These are phyloP conservation scores for Laticauda colubrina DNA, from an alignment of 2,113 vertebrate species.

Conservation along the genomic window DNA sequence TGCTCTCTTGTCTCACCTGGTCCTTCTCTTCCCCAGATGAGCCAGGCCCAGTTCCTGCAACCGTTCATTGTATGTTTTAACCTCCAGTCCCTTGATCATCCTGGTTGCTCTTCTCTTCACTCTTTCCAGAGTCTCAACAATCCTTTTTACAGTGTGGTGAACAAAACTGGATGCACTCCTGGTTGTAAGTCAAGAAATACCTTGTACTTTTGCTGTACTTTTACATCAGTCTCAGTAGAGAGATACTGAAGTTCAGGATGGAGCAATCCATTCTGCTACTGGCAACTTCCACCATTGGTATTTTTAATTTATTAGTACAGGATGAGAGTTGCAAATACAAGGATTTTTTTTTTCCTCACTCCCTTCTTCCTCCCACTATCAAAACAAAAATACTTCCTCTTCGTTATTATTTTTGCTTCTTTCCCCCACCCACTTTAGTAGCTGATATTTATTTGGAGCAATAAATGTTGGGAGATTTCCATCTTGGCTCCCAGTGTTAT, in stretches of 20 bases:
- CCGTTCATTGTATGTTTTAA: too few species aligned
- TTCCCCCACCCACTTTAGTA: not conserved
- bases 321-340: conserved; percentile 45
- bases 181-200: too few species aligned
- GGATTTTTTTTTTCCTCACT: conserved; percentile 43
- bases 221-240: conserved; percentile 34
- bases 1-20: too few species aligned
- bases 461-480: conserved; percentile 42
- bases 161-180: too few species aligned
- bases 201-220: conserved; percentile 17
- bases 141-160: too few species aligned
- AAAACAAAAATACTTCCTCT: conserved; percentile 48
- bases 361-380: not conserved
- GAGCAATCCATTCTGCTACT: conserved; percentile 34
- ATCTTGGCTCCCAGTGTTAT: conserved; percentile 51
- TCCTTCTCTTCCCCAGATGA: too few species aligned
- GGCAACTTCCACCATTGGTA: conserved; percentile 13
- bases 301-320: conserved; percentile 43
- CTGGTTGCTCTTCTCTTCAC: too few species aligned
- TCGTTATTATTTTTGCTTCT: conserved; percentile 3
- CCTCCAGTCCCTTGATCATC: too few species aligned
- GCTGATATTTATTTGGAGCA: conserved; percentile 19
- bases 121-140: too few species aligned
- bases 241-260: conserved; percentile 32
- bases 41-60: too few species aligned